Evolutionary conservation across 2,797 vertebrate genomes (phyloP).

Genomic region (Molossus alvarezi): DNA sequence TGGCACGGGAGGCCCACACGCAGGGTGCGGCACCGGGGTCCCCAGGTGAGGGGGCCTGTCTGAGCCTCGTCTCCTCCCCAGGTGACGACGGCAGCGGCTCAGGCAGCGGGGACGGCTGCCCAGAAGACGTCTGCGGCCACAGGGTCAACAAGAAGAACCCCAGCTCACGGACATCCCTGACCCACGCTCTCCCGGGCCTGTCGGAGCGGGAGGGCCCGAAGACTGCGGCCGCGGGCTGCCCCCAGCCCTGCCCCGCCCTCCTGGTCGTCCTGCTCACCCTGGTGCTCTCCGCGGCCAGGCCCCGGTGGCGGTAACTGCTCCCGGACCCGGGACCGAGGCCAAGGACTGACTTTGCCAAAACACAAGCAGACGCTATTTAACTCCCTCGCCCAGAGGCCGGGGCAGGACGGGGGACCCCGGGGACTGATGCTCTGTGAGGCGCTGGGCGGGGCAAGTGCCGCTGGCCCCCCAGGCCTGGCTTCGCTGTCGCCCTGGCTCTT

Average conservation of each 20-base stretch:
- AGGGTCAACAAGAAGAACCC: constrained; percentile 88
- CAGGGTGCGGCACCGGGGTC: accelerated
- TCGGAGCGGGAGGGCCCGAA: constrained; percentile 86
- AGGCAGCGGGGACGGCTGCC: constrained; percentile 91
- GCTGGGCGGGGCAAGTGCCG: background rate
- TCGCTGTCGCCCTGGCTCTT: constrained; percentile 84
- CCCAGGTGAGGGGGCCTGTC: background rate
- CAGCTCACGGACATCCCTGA: constrained; percentile 88
- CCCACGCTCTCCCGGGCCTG: constrained; percentile 89
- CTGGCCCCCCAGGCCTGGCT: constrained; percentile 75
- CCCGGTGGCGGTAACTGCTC: constrained; percentile 89
- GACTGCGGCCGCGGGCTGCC: constrained; percentile 79
- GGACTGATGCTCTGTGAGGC: background rate
- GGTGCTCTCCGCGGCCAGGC: constrained; percentile 81
- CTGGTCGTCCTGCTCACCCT: constrained; percentile 83
- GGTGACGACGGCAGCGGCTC: constrained; percentile 92
- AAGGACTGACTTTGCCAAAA: constrained; percentile 90
- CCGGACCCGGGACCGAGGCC: constrained; percentile 83
- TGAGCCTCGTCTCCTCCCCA: constrained; percentile 62
- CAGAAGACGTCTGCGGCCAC: constrained; percentile 88
- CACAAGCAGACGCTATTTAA: constrained; percentile 87
- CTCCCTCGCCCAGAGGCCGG: constrained; percentile 81
- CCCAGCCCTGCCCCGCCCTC: constrained; percentile 82
- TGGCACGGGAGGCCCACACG: accelerated
- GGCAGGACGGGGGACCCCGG: constrained; percentile 7